Conservation (phyloP, 2,113 vertebrate genomes). For the Myiozetetes cayanensis region DNA sequence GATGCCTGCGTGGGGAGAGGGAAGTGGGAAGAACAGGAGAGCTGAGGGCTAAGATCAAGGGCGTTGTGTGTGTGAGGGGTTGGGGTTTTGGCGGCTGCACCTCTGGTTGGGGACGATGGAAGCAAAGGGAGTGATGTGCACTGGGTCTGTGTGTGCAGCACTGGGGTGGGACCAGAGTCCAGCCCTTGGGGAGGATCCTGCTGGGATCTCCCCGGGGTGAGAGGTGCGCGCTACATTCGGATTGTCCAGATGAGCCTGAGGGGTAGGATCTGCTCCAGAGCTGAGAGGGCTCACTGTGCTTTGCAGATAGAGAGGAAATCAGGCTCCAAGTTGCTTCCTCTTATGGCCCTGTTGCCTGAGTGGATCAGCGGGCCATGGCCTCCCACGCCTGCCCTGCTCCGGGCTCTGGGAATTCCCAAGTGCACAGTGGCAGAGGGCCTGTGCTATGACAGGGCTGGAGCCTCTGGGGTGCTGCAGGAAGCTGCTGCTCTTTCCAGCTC, state of each 20-base stretch:
- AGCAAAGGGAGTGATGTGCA: neutral
- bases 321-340: constrained; percentile 14
- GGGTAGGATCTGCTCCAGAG: neutral
- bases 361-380: neutral
- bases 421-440: fast-evolving
- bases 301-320: neutral
- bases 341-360: neutral
- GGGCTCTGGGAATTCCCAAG: neutral
- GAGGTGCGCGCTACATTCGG: fast-evolving
- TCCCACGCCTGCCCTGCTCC: neutral
- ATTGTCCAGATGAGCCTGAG: fast-evolving
- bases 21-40: neutral
- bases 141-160: neutral
- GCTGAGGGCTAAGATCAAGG: neutral
- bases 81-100: neutral
- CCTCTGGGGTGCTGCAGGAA: neutral
- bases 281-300: neutral
- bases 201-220: neutral
- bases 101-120: neutral
- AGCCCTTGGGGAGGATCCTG: neutral
- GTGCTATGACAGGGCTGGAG: neutral
- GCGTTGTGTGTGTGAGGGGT: fast-evolving
- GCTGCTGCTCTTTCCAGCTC: neutral
- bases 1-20: neutral
- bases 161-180: neutral